phyloP scores from a whole-genome alignment of 35 echinoderm and acorn worm species.

The Nesometra sesokonis region DNA sequence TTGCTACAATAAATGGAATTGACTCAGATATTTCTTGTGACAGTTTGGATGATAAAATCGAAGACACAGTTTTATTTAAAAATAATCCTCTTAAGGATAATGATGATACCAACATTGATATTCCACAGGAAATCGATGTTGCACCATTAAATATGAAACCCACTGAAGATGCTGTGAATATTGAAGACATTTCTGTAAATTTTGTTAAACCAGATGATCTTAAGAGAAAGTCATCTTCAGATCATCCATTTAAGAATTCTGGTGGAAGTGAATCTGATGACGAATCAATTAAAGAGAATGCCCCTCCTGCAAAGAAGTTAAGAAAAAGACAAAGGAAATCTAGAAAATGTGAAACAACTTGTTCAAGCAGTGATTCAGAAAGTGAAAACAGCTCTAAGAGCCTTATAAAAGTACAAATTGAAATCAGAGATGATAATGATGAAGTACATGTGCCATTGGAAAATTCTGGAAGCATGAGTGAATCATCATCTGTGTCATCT shows the following conservation, averaged over 20 bases:
- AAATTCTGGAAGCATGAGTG: background rate
- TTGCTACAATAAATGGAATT: background rate
- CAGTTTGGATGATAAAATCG: background rate
- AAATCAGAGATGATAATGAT: background rate
- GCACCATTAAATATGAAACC: too few relatives aligned
- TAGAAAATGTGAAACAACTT: background rate
- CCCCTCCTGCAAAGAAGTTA: background rate
- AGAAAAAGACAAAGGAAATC: background rate
- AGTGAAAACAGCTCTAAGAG: background rate
- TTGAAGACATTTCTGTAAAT: background rate
- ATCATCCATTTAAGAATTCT: background rate
- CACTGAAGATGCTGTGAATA: background rate
- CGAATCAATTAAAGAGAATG: background rate
- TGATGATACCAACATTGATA: too few relatives aligned
- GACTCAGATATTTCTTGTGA: background rate
- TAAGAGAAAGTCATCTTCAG: background rate
- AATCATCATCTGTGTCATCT: background rate
- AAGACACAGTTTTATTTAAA: background rate
- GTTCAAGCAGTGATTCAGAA: background rate
- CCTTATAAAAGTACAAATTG: background rate
- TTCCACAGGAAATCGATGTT: too few relatives aligned
- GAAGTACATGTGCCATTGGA: too few relatives aligned
- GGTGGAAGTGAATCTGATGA: background rate
- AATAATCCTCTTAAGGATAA: background rate
- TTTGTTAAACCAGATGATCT: background rate